phyloP scores from a whole-genome alignment of 2,113 vertebrate genomes.

The Brachyistius frenatus region DNA sequence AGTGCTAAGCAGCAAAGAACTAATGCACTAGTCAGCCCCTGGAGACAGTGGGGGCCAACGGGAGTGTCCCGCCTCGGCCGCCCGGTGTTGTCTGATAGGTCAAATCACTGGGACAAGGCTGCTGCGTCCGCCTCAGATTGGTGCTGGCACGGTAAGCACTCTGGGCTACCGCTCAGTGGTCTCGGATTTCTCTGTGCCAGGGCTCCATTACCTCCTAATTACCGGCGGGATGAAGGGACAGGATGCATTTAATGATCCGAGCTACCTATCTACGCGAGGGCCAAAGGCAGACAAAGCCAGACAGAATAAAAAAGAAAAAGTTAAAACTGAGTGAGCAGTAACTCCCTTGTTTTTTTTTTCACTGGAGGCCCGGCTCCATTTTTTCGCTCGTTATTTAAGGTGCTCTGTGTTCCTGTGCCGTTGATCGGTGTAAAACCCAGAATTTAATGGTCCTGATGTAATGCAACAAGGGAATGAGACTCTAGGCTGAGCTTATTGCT shows the following conservation, averaged over 20 bases:
- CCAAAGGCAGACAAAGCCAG: conserved; percentile 24
- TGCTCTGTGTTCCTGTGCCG: neutral
- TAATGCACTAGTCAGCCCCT: conserved; percentile 61
- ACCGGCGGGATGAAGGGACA: conserved; percentile 69
- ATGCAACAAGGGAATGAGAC: conserved; percentile 2
- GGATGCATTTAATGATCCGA: conserved; percentile 62
- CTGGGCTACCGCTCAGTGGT: conserved; percentile 41
- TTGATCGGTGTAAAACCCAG: neutral
- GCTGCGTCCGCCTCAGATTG: conserved; percentile 41
- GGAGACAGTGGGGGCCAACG: conserved; percentile 46
- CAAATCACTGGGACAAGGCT: conserved; percentile 7
- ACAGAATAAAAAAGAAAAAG: neutral
- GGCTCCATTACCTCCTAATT: conserved; percentile 73
- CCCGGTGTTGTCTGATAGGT: conserved; percentile 53
- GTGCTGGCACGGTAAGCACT: conserved; percentile 45
- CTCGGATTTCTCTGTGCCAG: conserved; percentile 64
- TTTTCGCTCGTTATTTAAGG: conserved; percentile 18
- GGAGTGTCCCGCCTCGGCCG: conserved; percentile 50
- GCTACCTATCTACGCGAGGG: conserved; percentile 48
- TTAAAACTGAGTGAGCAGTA: conserved; percentile 12
- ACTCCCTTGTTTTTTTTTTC: conserved; percentile 19
- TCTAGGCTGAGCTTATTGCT: neutral
- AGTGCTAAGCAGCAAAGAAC: conserved; percentile 56
- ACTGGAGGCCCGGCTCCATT: neutral
- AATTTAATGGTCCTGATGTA: conserved; percentile 6